Evolutionary conservation across 2,113 vertebrate species (phyloP), one percentile per base, ranked within the genome.

Genomic region (Leptobrachium leishanense): DNA sequence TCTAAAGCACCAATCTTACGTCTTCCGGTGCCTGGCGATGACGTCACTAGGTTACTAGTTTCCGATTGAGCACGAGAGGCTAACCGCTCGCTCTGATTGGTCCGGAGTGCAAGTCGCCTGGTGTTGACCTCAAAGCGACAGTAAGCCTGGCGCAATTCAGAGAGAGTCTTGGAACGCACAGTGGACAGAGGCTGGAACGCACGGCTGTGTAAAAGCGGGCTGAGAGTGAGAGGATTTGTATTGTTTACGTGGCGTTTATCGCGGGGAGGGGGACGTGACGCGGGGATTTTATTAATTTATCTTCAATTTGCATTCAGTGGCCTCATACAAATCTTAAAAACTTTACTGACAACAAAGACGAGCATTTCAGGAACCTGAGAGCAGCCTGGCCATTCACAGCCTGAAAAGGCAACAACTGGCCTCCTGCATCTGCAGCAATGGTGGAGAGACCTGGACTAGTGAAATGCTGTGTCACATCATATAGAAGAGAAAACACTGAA

Each of bases 11-110:
- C 6, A 20, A 64, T 20, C 62, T 64, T 20, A 31, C 20, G 20
- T 31, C 69, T 72, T 79, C 76, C 76, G 76, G 76, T 44, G 76
- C 76, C 10, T 2, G 12, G 5, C 39, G 2, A 66, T 72, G 68
- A 72, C 68, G 44, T 66, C 5, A 9, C 0, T 2, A 31, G 20
- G 20, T 31, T 31, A 31, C 20, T 31, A 31, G 20, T 31, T 31
- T 31, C 20, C 20, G 20, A 31, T 42, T 39, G 15, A 63, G 59
- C 8, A 3, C 62, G 62, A 42, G 3, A 1, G 2, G 6, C 41
- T 42, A 15, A 10, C 2, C 12, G 5, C 43, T 15, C 5, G 8
- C 43, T 70, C 9, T 50, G 43, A 5, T 9, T 46, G 15, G 6
- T 59, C 55, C 55, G 3, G 46, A 50, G 46, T 8, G 46, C 46